These are phyloP conservation scores for Coenonympha glycerion DNA, from an alignment of 2,888 invertebrate species.

Conservation along the genomic window DNA sequence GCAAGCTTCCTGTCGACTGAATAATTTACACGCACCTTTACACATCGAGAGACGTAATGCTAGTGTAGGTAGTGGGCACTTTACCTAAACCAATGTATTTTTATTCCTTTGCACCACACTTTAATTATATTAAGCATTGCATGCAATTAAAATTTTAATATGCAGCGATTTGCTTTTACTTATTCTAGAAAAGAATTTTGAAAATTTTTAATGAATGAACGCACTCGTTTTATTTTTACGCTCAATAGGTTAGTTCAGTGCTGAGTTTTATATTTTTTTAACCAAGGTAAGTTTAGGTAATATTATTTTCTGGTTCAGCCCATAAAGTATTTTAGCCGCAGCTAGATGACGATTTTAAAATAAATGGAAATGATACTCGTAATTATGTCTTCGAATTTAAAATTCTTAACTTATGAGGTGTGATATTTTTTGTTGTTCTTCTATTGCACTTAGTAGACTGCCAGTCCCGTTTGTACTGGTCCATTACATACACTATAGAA, in stretches of 20 bases:
- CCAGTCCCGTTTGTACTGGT: no score
- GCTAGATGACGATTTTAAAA: neutral
- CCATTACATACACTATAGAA: no score
- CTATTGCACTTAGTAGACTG: no score
- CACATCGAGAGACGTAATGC: constrained; percentile 33
- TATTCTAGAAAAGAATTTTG: constrained; percentile 10
- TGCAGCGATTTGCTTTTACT: constrained; percentile 13
- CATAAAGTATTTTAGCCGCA: no score
- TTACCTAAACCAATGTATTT: constrained; percentile 36
- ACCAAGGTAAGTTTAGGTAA: no score
- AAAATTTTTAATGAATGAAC: constrained; percentile 9
- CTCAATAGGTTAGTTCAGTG: neutral
- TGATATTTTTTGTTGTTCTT: no score
- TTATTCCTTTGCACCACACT: constrained; percentile 15
- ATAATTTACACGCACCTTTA: constrained; percentile 66
- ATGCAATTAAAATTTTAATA: constrained; percentile 24
- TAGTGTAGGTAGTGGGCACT: constrained; percentile 21
- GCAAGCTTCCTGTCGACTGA: constrained; percentile 58
- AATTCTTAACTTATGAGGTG: no score
- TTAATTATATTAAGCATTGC: constrained; percentile 19
- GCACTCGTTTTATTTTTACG: neutral
- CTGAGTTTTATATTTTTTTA: neutral
- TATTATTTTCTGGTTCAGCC: no score
- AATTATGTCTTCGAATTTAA: no score
- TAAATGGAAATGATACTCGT: no score